Percentiles rank a stretch among this genome's conserved stretches.
Conservation (phyloP, 2,113 vertebrate genomes). For the Ondatra zibethicus region DNA sequence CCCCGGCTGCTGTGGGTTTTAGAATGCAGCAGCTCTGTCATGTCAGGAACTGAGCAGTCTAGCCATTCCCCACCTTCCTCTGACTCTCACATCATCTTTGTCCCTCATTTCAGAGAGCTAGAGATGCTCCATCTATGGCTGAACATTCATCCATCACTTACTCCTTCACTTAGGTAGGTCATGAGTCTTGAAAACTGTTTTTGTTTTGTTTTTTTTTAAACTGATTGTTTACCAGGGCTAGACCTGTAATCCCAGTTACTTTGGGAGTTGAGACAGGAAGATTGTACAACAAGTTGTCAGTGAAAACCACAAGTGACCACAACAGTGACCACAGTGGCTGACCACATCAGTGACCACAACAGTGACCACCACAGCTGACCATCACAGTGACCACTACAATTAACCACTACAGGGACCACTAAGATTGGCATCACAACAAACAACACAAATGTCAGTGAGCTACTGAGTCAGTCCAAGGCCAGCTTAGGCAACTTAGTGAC, state of each 20-base stretch:
- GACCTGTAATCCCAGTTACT: neutral
- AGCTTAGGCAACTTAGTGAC: neutral
- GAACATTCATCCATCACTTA: neutral
- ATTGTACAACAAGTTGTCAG: neutral
- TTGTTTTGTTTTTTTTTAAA: neutral
- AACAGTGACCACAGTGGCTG: neutral
- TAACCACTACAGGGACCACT: neutral
- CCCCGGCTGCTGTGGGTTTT: neutral
- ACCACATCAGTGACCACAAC: neutral
- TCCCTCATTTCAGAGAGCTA: neutral
- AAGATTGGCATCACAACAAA: neutral
- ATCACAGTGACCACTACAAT: neutral
- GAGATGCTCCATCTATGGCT: neutral
- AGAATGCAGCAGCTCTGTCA: neutral
- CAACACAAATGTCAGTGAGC: neutral
- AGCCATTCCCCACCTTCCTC: neutral
- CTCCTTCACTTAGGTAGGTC: neutral
- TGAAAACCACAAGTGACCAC: neutral
- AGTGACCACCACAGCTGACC: neutral
- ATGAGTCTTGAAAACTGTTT: neutral
- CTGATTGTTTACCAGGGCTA: neutral
- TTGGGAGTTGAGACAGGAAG: neutral
- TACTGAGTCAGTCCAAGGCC: neutral
- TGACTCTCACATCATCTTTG: neutral
- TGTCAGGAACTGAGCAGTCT: neutral